Percentiles rank a stretch among this genome's conserved stretches.
These are phyloP conservation scores for Lordiphosa andalusiaca DNA, from an alignment of 2,888 invertebrate genomes.

Conservation along the genomic window DNA sequence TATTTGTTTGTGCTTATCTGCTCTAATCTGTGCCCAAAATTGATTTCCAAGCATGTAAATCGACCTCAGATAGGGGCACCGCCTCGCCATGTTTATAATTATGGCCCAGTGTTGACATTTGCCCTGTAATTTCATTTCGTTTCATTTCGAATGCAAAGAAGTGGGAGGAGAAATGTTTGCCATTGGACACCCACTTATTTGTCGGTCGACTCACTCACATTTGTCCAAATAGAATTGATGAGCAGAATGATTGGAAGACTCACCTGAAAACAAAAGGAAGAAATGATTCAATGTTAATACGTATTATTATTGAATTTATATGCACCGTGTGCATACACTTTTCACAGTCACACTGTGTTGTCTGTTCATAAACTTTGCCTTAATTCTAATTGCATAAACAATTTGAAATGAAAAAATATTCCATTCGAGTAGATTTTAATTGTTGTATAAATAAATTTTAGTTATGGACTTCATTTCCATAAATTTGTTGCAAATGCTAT, in stretches of 20 bases:
- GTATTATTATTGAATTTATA: too few species aligned
- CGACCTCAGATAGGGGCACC: conserved; percentile 9
- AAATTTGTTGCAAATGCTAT: conserved; percentile 8
- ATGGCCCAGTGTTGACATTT: conserved; percentile 39
- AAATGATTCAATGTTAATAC: too few species aligned
- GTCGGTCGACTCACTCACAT: conserved; percentile 16
- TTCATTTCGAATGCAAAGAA: conserved; percentile 2
- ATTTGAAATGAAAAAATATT: conserved; percentile 23
- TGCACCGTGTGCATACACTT: neutral
- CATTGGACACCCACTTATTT: conserved; percentile 26
- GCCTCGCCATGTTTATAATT: conserved; percentile 45
- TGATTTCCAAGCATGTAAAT: conserved; percentile 60
- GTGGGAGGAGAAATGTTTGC: conserved; percentile 27
- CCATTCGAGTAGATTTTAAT: conserved; percentile 19
- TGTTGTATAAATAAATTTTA: conserved; percentile 1
- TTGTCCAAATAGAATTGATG: conserved; percentile 24
- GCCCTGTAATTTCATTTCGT: conserved; percentile 48
- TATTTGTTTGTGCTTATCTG: conserved; percentile 11
- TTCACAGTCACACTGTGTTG: conserved; percentile 11
- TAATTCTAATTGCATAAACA: conserved; percentile 5
- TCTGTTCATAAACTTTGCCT: conserved; percentile 1
- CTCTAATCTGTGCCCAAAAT: conserved; percentile 57
- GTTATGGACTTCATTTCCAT: neutral
- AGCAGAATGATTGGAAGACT: too few species aligned
- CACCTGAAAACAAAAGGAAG: too few species aligned